Evolutionary conservation across 2,113 vertebrate species (phyloP).

Genomic region (Scomber colias): DNA sequence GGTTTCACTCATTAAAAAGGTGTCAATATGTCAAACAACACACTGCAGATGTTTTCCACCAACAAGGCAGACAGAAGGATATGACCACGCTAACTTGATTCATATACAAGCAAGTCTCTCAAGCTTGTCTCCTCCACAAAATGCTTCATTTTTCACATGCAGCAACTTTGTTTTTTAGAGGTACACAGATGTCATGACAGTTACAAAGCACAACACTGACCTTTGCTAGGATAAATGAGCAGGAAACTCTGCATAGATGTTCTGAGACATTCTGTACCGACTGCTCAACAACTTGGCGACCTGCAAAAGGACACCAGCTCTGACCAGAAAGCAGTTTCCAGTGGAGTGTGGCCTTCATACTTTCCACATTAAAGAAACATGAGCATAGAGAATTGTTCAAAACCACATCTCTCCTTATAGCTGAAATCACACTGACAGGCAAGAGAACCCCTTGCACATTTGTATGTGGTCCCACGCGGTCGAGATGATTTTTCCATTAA

Average conservation of each 20-base stretch:
- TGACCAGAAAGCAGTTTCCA: slow-evolving; percentile 69
- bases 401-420: slow-evolving; percentile 28
- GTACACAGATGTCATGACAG: slow-evolving; percentile 16
- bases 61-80: background rate
- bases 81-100: background rate
- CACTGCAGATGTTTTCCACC: slow-evolving; percentile 51
- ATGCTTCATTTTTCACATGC: slow-evolving; percentile 23
- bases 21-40: slow-evolving; percentile 26
- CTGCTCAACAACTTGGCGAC: slow-evolving; percentile 44
- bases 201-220: slow-evolving; percentile 56
- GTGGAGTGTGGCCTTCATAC: slow-evolving; percentile 44
- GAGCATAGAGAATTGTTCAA: slow-evolving; percentile 35
- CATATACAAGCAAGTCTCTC: slow-evolving; percentile 30
- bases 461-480: background rate
- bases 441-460: slow-evolving; percentile 22
- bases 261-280: slow-evolving; percentile 56
- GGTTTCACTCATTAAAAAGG: background rate
- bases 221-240: slow-evolving; percentile 52
- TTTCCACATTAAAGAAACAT: slow-evolving; percentile 69
- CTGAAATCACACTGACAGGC: slow-evolving; percentile 47
- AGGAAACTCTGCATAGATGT: slow-evolving; percentile 56
- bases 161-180: slow-evolving; percentile 17
- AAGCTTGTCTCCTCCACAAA: slow-evolving; percentile 17
- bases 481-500: slow-evolving; percentile 55
- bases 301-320: slow-evolving; percentile 41